Evolutionary conservation across 2,113 vertebrate genomes (phyloP).

Genomic region (Orientallactaga bullata): DNA sequence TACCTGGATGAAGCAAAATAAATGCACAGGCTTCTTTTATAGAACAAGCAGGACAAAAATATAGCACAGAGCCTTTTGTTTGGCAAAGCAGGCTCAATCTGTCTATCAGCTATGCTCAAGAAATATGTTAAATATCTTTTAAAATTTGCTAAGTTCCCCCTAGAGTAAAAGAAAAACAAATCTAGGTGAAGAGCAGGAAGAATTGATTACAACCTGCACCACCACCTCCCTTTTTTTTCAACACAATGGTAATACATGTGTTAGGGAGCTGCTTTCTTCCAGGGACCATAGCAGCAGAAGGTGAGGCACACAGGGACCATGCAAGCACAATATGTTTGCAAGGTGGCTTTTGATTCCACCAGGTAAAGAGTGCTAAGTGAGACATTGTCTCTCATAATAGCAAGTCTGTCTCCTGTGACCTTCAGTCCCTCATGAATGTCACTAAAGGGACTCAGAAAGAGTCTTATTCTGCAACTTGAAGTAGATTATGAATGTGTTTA

Average conservation of each 20-base stretch:
- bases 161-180: neutral
- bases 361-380: slow-evolving; percentile 74
- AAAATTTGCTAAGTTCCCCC: slow-evolving; percentile 21
- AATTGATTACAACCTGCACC: slow-evolving; percentile 26
- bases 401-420: slow-evolving; percentile 75
- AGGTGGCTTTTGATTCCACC: slow-evolving; percentile 77
- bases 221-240: slow-evolving; percentile 10
- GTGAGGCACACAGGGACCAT: slow-evolving; percentile 69
- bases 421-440: slow-evolving; percentile 70
- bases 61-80: slow-evolving; percentile 59
- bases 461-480: slow-evolving; percentile 68
- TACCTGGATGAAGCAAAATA: slow-evolving; percentile 81
- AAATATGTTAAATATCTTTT: slow-evolving; percentile 71
- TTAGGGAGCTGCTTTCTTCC: slow-evolving; percentile 76
- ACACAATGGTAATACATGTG: slow-evolving; percentile 65
- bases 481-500: slow-evolving; percentile 62
- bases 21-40: slow-evolving; percentile 83
- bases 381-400: slow-evolving; percentile 78
- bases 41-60: slow-evolving; percentile 80
- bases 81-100: slow-evolving; percentile 65
- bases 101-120: slow-evolving; percentile 48
- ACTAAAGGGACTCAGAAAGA: slow-evolving; percentile 81
- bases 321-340: slow-evolving; percentile 69
- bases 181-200: slow-evolving; percentile 42
- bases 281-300: slow-evolving; percentile 73